A percentile compares a stretch with the other conserved stretches of the same genome.
phyloP scores from a whole-genome alignment of 23 tunicate species.

The Oikopleura dioica region DNA sequence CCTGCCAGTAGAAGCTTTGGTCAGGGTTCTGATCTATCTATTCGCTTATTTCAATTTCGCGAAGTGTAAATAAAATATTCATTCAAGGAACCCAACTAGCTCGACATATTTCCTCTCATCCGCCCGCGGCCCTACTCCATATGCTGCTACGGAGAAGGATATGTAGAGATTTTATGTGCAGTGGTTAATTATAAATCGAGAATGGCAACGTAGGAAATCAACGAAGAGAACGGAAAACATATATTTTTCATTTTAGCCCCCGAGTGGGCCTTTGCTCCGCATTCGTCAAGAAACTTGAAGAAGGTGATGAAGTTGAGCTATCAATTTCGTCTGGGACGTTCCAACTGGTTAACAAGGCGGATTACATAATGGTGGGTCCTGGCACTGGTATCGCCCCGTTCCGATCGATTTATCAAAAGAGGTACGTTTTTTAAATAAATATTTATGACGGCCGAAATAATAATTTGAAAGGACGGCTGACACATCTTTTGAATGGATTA shows the following conservation, averaged over 20 bases:
- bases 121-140: neutral
- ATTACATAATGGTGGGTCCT: conserved; percentile 64
- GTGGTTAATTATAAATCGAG: conserved; percentile 64
- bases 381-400: conserved; percentile 97
- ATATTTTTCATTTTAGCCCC: too few species aligned
- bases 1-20: too few species aligned
- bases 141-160: neutral
- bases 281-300: conserved; percentile 28
- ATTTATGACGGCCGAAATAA: too few species aligned
- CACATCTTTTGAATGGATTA: too few species aligned
- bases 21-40: too few species aligned
- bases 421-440: too few species aligned
- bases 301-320: conserved; percentile 1
- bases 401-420: conserved; percentile 15
- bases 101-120: neutral
- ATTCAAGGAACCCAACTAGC: too few species aligned
- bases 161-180: conserved; percentile 56
- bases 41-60: too few species aligned
- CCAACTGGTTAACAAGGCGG: conserved; percentile 13
- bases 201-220: too few species aligned
- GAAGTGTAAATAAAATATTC: too few species aligned
- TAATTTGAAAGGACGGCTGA: too few species aligned
- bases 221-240: too few species aligned
- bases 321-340: conserved; percentile 9
- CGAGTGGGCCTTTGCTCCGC: conserved; percentile 57